Evolutionary conservation across 1,140 invertebrate species (phyloP), one percentile per base, ranked within the genome.

Genomic region (Phenacoccus solenopsis): DNA sequence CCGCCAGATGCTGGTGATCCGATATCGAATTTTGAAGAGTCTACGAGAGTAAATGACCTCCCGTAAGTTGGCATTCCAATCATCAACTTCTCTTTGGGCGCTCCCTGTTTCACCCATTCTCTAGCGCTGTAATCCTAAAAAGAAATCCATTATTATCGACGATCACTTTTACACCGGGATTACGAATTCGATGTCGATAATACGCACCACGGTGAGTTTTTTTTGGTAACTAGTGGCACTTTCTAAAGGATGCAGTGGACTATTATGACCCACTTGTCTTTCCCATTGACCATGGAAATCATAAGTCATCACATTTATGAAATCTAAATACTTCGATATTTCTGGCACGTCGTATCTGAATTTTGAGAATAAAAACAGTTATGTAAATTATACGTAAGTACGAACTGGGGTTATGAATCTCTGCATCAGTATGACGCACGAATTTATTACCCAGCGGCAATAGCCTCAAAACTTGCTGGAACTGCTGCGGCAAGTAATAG

Each of bases 31-130:
- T 93, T 89, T 5, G 87, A 87, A 9, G 87, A 84, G 76, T 96
- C 91, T 7, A 89, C 87, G n/a, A 99, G 80, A 7, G 91, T 95
- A 79, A 98, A 99, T 1, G 92, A 93, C 70, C 94, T 83, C n/a
- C 96, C 96, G 76, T 97, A 98, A 0, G 92, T 96, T 5, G 94
- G 90, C 86, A 96, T 91, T 70, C 95, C 95, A 69, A 98, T 90
- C 82, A 96, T 89, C 0, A 98, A 81, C 79, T 98, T 98, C 78
- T 96, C 90, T 77, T 91, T 93, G 0, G 95, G 94, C 4, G 94
- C 94, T 35, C 95, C 96, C 79, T 94, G 90, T 75, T 91, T 90
- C 0, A 93, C 87, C 94, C 94, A 97, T 80, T 96, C 91, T 13
- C 90, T 84, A 0, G 93, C 91, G 73, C 92, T 93, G 75, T 86